Evolutionary conservation across 1,140 invertebrate genomes (phyloP), one percentile per base, ranked within the genome.

Genomic region (Trichomalopsis sarcophagae): DNA sequence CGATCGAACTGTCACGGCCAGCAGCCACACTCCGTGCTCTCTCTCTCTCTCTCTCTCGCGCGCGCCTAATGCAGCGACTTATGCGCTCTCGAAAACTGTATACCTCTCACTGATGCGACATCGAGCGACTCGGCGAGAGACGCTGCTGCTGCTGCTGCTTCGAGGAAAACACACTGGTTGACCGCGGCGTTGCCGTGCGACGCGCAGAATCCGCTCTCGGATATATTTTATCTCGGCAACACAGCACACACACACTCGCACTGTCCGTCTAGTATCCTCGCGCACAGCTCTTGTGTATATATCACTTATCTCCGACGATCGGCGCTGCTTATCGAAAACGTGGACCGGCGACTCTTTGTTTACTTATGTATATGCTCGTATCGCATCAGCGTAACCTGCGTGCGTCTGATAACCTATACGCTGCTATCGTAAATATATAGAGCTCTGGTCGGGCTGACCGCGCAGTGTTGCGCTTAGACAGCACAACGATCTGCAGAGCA

Each of bases 1-100:
- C 92, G 92, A 92, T 92, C 91, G 90, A 92, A 91, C 90, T 92
- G 91, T 92, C 91, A 92, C 86, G 88, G 82, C 87, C 87, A 85
- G 55, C 21, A 62, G 55, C 21, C 55, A 62, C 55, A 62, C 55
- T 3, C 40, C 5, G 0, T 6, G 0, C 40, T n/a, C 55, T n/a
- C 79, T 55, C 85, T 81, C 84, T 84, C 84, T 86, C 76, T 21
- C 83, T 4, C 33, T 36, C 33, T 36, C 33, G 50, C 77, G 81
- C 33, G 23, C 68, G 55, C 47, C 44, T 44, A 44, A 44, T 44
- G 9, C 40, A 1, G 7, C 40, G 40, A 1, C 10, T 27, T 44
- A 44, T 10, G 11, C 83, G 6, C 40, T 44, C 40, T 40, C 36
- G 6, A 10, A 44, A 44, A 44, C 40, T 44, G 7, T 44, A 36